Percentiles rank a stretch among this genome's conserved stretches.
These are phyloP conservation scores for Leptinotarsa tumamoca DNA, from an alignment of 2,888 invertebrate genomes.

Conservation along the genomic window DNA sequence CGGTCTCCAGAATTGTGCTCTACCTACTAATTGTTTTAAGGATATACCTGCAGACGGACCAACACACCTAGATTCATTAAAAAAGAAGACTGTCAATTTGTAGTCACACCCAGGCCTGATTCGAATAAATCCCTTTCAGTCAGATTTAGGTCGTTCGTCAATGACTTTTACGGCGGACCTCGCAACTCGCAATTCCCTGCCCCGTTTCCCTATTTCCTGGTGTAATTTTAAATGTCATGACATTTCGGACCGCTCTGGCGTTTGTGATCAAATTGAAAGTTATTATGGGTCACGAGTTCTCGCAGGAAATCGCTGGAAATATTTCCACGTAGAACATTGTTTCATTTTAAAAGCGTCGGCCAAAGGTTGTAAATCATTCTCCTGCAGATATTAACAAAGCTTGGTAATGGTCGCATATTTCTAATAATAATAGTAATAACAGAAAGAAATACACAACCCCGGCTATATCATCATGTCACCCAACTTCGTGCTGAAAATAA, in stretches of 20 bases:
- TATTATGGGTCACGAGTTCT: slow-evolving; percentile 21
- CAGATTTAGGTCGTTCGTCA: slow-evolving; percentile 6
- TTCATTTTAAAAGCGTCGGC: neutral
- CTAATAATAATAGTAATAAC: neutral
- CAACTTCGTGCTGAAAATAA: too few relatives aligned
- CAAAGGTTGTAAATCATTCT: neutral
- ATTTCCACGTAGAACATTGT: neutral
- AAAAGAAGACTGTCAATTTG: too few relatives aligned
- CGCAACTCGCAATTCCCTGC: neutral
- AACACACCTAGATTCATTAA: neutral
- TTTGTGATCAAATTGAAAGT: slow-evolving; percentile 4
- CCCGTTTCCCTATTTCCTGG: slow-evolving; percentile 9
- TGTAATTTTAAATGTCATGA: slow-evolving; percentile 24
- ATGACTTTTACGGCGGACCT: slow-evolving; percentile 4
- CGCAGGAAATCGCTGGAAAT: slow-evolving; percentile 9
- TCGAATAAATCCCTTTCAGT: neutral
- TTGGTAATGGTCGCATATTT: neutral
- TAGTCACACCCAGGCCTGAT: slow-evolving; percentile 9
- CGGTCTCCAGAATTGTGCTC: too few relatives aligned
- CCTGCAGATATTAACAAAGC: neutral
- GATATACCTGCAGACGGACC: too few relatives aligned
- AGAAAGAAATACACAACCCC: neutral
- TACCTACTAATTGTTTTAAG: too few relatives aligned
- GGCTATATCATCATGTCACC: too few relatives aligned
- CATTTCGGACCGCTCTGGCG: slow-evolving; percentile 13